A percentile compares a stretch with the other conserved stretches of the same genome.
Conservation (phyloP, 2,797 vertebrate genomes). For the Cyprinodon diabolis region DNA sequence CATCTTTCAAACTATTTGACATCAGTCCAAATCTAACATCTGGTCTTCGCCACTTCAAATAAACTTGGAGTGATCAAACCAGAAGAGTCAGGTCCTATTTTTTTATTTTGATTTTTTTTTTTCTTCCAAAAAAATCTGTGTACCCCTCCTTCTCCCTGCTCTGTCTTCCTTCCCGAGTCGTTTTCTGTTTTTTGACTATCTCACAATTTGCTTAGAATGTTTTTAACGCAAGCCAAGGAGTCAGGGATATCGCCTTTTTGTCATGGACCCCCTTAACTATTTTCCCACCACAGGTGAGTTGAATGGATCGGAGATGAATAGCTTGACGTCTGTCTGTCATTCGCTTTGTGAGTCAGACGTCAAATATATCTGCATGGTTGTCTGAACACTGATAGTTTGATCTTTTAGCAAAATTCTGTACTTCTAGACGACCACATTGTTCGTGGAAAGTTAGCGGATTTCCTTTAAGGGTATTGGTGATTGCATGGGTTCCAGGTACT, state of each 20-base stretch:
- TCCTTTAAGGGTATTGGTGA: conserved; percentile 40
- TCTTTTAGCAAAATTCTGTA: conserved; percentile 8
- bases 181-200: conserved; percentile 90
- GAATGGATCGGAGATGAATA: conserved; percentile 77
- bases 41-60: conserved; percentile 34
- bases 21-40: conserved; percentile 25
- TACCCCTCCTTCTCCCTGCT: conserved; percentile 50
- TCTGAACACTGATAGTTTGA: conserved; percentile 34
- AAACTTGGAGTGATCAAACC: conserved; percentile 34
- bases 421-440: conserved; percentile 22
- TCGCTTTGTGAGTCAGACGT: conserved; percentile 52
- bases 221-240: conserved; percentile 99
- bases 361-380: conserved; percentile 76
- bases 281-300: conserved; percentile 93
- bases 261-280: conserved; percentile 96
- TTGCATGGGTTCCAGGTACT: conserved; percentile 67
- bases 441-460: conserved; percentile 21
- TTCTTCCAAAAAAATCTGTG: conserved; percentile 77
- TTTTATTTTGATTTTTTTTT: conserved; percentile 9
- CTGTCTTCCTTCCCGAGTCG: conserved; percentile 59
- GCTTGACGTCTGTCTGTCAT: conserved; percentile 69
- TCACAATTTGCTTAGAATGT: conserved; percentile 96
- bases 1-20: conserved; percentile 29
- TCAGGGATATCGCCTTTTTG: conserved; percentile 97
- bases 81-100: conserved; percentile 27